Conservation (phyloP, 2,113 vertebrate genomes). For the Marmota monax region DNA sequence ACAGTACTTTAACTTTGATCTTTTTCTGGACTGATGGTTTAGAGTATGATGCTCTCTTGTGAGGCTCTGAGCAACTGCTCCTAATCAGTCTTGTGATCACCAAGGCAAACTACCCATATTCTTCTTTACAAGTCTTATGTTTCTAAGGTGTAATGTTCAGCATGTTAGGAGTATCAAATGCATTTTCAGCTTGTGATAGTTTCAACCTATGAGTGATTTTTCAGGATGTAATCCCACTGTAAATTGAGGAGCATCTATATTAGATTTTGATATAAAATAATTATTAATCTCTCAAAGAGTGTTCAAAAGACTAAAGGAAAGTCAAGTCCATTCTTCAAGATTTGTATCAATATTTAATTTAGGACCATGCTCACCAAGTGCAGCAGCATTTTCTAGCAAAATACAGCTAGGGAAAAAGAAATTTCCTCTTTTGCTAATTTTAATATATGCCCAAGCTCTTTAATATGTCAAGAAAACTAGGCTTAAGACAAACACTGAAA, state of each 20-base stretch:
- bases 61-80: not conserved
- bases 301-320: not conserved
- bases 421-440: not conserved
- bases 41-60: not conserved
- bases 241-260: not conserved
- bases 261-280: conserved; percentile 19
- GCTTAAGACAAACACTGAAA: not conserved
- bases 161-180: not conserved
- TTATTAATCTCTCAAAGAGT: not conserved
- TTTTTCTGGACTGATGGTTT: not conserved
- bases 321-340: not conserved
- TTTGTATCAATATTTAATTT: conserved; percentile 48
- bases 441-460: not conserved
- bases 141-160: not conserved
- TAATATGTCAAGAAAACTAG: not conserved
- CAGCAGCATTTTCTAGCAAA: not conserved
- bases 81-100: not conserved
- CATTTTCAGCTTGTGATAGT: not conserved
- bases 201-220: not conserved
- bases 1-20: not conserved
- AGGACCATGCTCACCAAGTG: not conserved
- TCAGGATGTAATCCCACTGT: not conserved
- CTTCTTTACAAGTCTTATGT: not conserved
- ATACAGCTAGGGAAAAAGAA: not conserved
- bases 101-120: not conserved